Evolutionary conservation across 2,888 invertebrate genomes (phyloP).

Genomic region (Ypsolopha sequella): DNA sequence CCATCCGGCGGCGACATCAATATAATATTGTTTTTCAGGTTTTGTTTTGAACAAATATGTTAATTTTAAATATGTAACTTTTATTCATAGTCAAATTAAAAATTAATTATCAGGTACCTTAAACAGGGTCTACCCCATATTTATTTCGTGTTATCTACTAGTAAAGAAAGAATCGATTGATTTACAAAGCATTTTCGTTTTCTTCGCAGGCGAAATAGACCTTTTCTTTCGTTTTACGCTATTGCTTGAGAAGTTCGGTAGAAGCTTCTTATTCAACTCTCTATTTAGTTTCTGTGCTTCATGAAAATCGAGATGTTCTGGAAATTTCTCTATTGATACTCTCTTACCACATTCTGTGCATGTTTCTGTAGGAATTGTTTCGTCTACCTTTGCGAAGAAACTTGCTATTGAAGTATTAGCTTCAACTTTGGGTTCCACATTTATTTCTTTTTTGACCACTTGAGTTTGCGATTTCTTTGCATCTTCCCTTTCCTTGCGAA

Average conservation of each 20-base stretch:
- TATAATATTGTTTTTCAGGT: too few species aligned
- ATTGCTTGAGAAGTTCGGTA: slow-evolving; percentile 15
- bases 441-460: not conserved
- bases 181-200: slow-evolving; percentile 45
- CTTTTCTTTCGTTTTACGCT: slow-evolving; percentile 47
- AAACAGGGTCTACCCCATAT: not conserved
- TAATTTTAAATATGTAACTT: too few species aligned
- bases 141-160: slow-evolving; percentile 6
- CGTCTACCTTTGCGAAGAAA: slow-evolving; percentile 59
- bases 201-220: slow-evolving; percentile 39
- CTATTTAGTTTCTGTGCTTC: slow-evolving; percentile 82
- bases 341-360: slow-evolving; percentile 79
- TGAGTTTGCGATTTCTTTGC: slow-evolving; percentile 14
- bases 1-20: too few species aligned
- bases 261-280: slow-evolving; percentile 67
- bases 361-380: slow-evolving; percentile 39
- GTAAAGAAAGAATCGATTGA: slow-evolving; percentile 53
- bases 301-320: slow-evolving; percentile 88
- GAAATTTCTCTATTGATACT: slow-evolving; percentile 71
- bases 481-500: slow-evolving; percentile 27
- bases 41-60: too few species aligned
- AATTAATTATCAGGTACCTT: not conserved
- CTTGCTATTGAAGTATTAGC: slow-evolving; percentile 33
- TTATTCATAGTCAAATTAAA: too few species aligned
- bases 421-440: slow-evolving; percentile 25